Evolutionary conservation across 2,797 vertebrate species (phyloP).

Genomic region (Loriculus beryllinus): DNA sequence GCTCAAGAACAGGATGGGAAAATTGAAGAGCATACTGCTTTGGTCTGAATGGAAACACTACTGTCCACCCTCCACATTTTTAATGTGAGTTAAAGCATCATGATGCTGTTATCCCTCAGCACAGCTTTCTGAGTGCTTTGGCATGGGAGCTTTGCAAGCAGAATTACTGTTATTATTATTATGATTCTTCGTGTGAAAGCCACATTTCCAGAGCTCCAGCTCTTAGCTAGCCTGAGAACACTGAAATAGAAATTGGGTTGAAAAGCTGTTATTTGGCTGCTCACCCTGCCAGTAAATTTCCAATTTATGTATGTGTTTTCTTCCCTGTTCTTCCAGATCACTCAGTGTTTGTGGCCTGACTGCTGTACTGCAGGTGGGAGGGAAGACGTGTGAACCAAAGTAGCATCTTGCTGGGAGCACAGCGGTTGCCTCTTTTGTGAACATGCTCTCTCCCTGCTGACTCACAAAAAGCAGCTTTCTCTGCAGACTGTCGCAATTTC

Average conservation of each 20-base stretch:
- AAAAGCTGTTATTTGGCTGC: background rate
- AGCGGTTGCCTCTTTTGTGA: fast-evolving
- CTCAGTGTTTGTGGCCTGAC: background rate
- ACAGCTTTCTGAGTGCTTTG: background rate
- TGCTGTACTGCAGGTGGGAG: background rate
- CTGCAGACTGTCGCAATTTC: background rate
- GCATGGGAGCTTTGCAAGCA: background rate
- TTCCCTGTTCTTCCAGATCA: background rate
- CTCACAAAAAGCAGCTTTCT: background rate
- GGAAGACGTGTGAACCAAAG: background rate
- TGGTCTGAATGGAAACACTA: fast-evolving
- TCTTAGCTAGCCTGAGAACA: background rate
- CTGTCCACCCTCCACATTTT: background rate
- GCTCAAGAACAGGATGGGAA: background rate
- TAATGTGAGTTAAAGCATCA: fast-evolving
- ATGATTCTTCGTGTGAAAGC: background rate
- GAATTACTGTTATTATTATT: background rate
- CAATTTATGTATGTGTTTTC: fast-evolving
- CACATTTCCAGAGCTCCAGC: background rate
- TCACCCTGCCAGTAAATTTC: background rate
- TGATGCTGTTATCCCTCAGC: fast-evolving
- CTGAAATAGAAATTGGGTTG: background rate
- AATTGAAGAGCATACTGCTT: background rate
- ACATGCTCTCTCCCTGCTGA: background rate
- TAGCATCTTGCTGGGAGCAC: background rate